A percentile compares a stretch with the other conserved stretches of the same genome.
Conservation (phyloP, 2,113 vertebrate species). For the Hirundichthys speculiger region DNA sequence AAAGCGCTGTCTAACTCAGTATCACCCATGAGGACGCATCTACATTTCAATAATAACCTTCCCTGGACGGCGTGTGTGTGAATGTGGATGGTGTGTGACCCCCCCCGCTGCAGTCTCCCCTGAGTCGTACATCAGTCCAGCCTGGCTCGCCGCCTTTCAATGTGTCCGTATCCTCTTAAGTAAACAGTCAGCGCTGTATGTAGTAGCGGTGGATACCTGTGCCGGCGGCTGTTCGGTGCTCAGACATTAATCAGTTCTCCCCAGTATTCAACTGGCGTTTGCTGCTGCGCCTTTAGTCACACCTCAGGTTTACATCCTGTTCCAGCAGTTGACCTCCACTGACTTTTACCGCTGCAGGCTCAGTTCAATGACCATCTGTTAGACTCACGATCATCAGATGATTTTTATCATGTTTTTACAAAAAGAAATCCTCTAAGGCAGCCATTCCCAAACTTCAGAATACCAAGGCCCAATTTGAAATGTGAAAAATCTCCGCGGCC, state of each 20-base stretch:
- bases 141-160: slow-evolving; percentile 23
- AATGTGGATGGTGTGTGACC: not conserved
- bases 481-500: no score
- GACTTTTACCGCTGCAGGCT: slow-evolving; percentile 1
- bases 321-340: slow-evolving; percentile 6
- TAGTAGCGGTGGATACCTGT: slow-evolving; percentile 1
- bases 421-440: no score
- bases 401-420: no score
- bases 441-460: no score
- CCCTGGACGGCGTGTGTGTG: not conserved
- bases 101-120: slow-evolving; percentile 31
- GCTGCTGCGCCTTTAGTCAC: slow-evolving; percentile 16
- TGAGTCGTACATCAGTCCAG: slow-evolving; percentile 40
- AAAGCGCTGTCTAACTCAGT: not conserved
- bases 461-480: no score
- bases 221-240: slow-evolving; percentile 4
- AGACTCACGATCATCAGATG: no score
- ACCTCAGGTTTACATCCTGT: slow-evolving; percentile 10
- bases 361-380: no score
- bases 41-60: not conserved
- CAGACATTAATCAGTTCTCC: not conserved
- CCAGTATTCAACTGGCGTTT: slow-evolving; percentile 3
- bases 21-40: not conserved
- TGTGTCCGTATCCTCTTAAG: slow-evolving; percentile 25
- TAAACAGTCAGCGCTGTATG: slow-evolving; percentile 22